Base-by-base conservation (phyloP, 1,140 invertebrate species). In the Stegodyphus dumicola region DNA sequence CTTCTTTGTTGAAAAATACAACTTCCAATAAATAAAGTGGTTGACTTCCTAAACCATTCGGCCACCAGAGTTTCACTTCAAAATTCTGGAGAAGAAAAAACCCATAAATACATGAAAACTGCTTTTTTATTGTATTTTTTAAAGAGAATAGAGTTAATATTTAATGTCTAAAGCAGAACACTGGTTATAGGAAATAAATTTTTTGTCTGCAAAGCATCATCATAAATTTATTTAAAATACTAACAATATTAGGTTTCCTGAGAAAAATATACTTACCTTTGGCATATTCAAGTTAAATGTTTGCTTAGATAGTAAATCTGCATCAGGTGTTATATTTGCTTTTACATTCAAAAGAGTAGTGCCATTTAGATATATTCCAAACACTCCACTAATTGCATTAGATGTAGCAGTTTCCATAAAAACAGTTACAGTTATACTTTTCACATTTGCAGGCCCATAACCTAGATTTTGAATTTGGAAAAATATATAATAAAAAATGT, bases 41-140 rank as follows among this genome's bases (percentile, higher is more conserved):
- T 90, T 96, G 97, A 15, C 93, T 90, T 51, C 98, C 98, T 89
- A 95, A 95, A 75, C 96, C 97, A 92, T 97, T 98, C 0, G 98
- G 98, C 97, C 97, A 99, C 98, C 98, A 99, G 4, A 87, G 15
- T 84, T 77, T 66, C 11, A 87, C 18, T 6, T 77, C 33, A 33
- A 69, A 70, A 51, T 70, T 18, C 81, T 85, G 15, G 11, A 69
- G 67, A 7, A 18, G 52, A 83, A 49, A 15, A n/a, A 65, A 54
- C 2, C 6, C 9, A 33, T 33, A 33, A 33, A 33, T 3, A 33
- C 33, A 33, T 33, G 33, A 33, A 33, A 33, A 33, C 33, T 33
- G 33, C 33, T 1, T 33, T 33, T 33, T 33, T 33, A 33, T 33
- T 33, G 3, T n/a, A n/a, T n/a, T 33, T 33, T 33, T 1, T 33